Conservation (phyloP, 1,140 invertebrate genomes). For the Gryllus bimaculatus region DNA sequence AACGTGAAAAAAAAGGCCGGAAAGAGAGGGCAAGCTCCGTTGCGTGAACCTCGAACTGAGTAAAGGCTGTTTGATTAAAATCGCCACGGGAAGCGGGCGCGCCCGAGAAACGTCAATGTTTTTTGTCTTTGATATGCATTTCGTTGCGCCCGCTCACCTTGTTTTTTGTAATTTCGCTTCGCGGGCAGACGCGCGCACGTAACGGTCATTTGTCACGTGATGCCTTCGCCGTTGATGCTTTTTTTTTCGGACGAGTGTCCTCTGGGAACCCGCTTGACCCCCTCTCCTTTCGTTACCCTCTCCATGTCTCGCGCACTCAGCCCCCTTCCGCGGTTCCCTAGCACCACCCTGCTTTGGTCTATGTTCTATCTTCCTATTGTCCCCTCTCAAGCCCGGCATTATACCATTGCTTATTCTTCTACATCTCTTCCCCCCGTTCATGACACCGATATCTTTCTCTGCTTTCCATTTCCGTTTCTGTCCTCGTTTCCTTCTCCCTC, state of each 20-base stretch:
- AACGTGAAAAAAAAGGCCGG: background rate
- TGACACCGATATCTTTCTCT: too few relatives aligned
- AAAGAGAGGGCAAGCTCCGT: background rate
- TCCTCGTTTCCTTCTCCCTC: too few relatives aligned
- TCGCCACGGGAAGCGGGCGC: background rate
- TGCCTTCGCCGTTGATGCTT: background rate
- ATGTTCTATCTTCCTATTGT: too few relatives aligned
- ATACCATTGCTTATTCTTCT: too few relatives aligned
- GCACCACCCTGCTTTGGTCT: too few relatives aligned
- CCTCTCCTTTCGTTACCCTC: too few relatives aligned
- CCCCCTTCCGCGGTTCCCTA: too few relatives aligned
- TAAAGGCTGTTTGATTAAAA: background rate
- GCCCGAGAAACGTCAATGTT: background rate
- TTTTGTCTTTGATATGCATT: background rate
- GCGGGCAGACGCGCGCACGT: background rate
- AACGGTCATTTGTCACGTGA: constrained; percentile 3
- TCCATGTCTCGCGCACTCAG: too few relatives aligned
- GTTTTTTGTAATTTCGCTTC: background rate
- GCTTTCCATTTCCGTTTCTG: too few relatives aligned
- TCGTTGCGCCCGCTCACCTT: background rate
- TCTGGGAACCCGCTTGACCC: too few relatives aligned
- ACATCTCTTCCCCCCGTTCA: too few relatives aligned
- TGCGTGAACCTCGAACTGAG: background rate
- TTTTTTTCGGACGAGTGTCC: background rate
- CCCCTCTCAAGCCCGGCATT: too few relatives aligned